Evolutionary conservation across 2,888 invertebrate genomes (phyloP).

Genomic region (Apocheima hispidaria): DNA sequence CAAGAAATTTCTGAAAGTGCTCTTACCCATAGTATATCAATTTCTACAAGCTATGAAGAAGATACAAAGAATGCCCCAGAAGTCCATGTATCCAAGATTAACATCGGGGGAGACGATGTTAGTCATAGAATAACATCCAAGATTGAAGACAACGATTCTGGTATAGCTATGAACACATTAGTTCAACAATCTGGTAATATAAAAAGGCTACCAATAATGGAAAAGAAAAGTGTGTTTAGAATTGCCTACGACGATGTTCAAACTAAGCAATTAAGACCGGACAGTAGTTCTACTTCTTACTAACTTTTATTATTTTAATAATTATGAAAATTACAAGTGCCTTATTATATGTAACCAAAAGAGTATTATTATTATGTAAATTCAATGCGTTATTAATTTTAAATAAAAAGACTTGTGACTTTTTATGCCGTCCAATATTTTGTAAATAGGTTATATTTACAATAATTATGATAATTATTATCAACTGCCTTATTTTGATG

Average conservation of each 20-base stretch:
- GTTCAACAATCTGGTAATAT: conserved; percentile 84
- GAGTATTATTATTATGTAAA: conserved; percentile 58
- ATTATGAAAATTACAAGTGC: conserved; percentile 61
- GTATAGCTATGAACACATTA: conserved; percentile 90
- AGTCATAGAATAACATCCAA: conserved; percentile 63
- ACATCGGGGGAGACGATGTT: conserved; percentile 75
- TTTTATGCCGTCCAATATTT: conserved; percentile 46
- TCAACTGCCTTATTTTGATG: conserved; percentile 75
- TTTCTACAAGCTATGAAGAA: conserved; percentile 77
- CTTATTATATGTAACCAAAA: conserved; percentile 60
- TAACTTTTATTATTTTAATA: conserved; percentile 49
- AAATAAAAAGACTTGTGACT: conserved; percentile 39
- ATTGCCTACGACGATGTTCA: conserved; percentile 97
- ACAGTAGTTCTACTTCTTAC: conserved; percentile 91
- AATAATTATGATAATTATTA: conserved; percentile 45
- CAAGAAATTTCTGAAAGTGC: conserved; percentile 77
- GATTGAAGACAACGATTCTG: conserved; percentile 91
- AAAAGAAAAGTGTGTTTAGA: conserved; percentile 97
- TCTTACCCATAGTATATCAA: conserved; percentile 77
- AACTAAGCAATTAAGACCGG: conserved; percentile 92
- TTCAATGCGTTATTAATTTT: conserved; percentile 40
- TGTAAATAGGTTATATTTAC: conserved; percentile 46
- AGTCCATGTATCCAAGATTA: conserved; percentile 86
- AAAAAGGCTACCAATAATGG: conserved; percentile 89
- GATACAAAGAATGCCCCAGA: conserved; percentile 70